Evolutionary conservation across 35 echinoderm and acorn worm species (phyloP).

Genomic region (Anneissia japonica): DNA sequence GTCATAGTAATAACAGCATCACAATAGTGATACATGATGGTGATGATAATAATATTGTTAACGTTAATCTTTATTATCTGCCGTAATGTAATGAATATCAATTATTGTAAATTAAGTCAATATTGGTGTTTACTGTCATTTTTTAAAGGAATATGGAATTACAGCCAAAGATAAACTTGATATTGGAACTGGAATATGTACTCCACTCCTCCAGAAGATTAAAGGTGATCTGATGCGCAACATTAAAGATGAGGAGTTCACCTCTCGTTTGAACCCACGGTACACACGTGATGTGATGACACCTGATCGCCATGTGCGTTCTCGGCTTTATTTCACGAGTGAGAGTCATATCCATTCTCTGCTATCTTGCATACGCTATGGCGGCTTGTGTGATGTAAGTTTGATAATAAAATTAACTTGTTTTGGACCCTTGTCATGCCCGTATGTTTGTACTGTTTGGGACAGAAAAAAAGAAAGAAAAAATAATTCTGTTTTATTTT

Average conservation of each 20-base stretch:
- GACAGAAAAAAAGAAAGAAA: no score
- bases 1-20: no score
- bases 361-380: conserved; percentile 73
- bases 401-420: no score
- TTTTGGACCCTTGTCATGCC: no score
- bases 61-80: no score
- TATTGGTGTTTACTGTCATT: no score
- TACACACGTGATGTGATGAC: conserved; percentile 89
- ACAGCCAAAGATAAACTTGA: conserved; percentile 69
- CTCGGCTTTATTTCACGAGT: conserved; percentile 95
- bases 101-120: no score
- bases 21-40: no score
- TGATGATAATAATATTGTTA: no score
- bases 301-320: conserved; percentile 89
- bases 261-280: conserved; percentile 73
- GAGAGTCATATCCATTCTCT: conserved; percentile 97
- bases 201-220: conserved; percentile 87
- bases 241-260: conserved; percentile 85
- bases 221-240: conserved; percentile 73
- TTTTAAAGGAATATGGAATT: conserved; percentile 90
- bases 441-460: no score
- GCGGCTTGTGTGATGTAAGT: conserved; percentile 92
- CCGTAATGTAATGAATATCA: no score
- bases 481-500: background rate
- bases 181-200: conserved; percentile 81